Conservation (phyloP, 2,113 vertebrate genomes). For the Agapornis roseicollis region DNA sequence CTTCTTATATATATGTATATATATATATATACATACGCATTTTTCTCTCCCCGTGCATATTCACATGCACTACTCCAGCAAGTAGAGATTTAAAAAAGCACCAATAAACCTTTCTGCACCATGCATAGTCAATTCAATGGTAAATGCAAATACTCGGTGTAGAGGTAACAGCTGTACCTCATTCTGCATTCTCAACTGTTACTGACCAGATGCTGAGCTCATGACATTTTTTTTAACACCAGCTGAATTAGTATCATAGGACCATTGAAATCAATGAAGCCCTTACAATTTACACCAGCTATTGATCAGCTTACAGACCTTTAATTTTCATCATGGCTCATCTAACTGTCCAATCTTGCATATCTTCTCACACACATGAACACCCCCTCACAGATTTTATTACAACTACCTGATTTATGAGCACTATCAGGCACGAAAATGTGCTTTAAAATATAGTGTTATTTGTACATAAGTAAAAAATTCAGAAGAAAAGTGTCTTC, state of each 20-base stretch:
- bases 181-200: not conserved
- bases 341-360: not conserved
- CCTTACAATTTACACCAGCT: constrained; percentile 24
- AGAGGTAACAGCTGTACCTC: not conserved
- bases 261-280: constrained; percentile 23
- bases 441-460: not conserved
- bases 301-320: not conserved
- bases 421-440: not conserved
- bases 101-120: not conserved
- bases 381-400: not conserved
- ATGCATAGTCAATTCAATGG: not conserved
- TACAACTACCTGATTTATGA: not conserved
- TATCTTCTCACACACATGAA: not conserved
- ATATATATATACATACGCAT: not conserved
- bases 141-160: not conserved
- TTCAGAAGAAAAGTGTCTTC: not conserved
- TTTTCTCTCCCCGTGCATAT: not conserved
- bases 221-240: not conserved
- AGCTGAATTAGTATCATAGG: not conserved
- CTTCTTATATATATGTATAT: not conserved
- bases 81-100: not conserved
- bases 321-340: constrained; percentile 26
- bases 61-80: not conserved
- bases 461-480: not conserved
- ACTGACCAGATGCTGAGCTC: not conserved